A percentile compares a stretch with the other conserved stretches of the same genome.
These are phyloP conservation scores for Pitangus sulphuratus DNA, from an alignment of 2,797 vertebrate genomes.

Conservation along the genomic window DNA sequence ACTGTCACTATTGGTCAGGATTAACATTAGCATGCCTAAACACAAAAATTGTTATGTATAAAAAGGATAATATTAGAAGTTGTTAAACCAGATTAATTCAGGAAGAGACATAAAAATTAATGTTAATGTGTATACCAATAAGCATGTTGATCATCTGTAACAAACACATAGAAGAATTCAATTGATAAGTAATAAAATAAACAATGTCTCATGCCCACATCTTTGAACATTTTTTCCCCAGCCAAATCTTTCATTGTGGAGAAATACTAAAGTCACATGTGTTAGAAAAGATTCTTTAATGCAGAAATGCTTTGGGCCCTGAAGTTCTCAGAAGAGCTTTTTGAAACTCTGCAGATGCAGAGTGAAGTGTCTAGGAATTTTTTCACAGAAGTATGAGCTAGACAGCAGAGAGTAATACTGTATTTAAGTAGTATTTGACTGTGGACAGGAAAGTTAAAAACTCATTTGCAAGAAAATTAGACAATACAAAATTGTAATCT, in stretches of 20 bases:
- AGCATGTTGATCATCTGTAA: not conserved
- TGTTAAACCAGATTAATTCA: not conserved
- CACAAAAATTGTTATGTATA: not conserved
- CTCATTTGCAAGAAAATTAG: not conserved
- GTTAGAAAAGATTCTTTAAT: not conserved
- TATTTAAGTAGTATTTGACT: not conserved
- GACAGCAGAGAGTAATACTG: not conserved
- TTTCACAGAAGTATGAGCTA: not conserved
- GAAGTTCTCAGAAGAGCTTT: not conserved
- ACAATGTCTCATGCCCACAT: not conserved
- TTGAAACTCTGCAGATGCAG: not conserved
- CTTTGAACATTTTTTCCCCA: not conserved
- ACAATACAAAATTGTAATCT: not conserved
- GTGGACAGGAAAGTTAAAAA: not conserved
- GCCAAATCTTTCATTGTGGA: not conserved
- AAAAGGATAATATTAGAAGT: not conserved
- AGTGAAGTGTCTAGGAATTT: not conserved
- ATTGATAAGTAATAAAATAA: not conserved
- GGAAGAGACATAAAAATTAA: not conserved
- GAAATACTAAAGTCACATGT: not conserved
- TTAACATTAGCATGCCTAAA: not conserved
- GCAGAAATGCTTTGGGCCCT: not conserved
- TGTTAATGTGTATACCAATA: not conserved
- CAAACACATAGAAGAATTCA: not conserved
- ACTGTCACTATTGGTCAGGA: not conserved